Evolutionary conservation across 2,113 vertebrate genomes (phyloP).

Genomic region (Oryzias melastigma): DNA sequence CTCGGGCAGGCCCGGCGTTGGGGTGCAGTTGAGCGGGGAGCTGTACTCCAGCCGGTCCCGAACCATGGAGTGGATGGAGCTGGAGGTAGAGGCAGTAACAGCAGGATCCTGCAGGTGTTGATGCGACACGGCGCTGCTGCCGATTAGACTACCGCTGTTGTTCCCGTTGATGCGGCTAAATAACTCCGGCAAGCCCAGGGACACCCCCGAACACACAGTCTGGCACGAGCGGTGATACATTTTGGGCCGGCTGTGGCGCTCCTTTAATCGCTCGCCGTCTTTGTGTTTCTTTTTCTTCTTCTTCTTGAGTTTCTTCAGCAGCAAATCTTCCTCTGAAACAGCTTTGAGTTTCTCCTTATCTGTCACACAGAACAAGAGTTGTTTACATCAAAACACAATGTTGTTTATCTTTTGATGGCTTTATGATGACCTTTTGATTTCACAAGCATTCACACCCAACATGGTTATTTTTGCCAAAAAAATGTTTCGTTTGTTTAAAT

Average conservation of each 20-base stretch:
- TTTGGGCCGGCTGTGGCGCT: constrained; percentile 63
- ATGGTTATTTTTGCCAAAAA: not conserved
- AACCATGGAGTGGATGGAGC: constrained; percentile 49
- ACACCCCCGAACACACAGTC: constrained; percentile 65
- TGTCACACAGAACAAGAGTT: constrained; percentile 8
- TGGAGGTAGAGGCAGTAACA: constrained; percentile 23
- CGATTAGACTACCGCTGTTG: constrained; percentile 44
- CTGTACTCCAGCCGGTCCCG: constrained; percentile 58
- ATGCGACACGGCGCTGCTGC: constrained; percentile 9
- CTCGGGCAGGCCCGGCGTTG: constrained; percentile 29
- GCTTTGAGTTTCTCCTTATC: constrained; percentile 60
- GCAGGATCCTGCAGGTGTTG: constrained; percentile 51
- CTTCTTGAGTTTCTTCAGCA: constrained; percentile 72
- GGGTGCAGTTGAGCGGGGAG: constrained; percentile 56
- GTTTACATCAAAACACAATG: not conserved
- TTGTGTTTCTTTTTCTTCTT: constrained; percentile 79
- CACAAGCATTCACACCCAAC: not conserved
- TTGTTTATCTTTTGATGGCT: not conserved
- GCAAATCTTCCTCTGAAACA: constrained; percentile 63
- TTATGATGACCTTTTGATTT: not conserved
- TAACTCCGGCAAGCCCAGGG: constrained; percentile 58
- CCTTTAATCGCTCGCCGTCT: constrained; percentile 66
- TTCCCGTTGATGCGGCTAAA: constrained; percentile 64
- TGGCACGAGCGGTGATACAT: constrained; percentile 72
- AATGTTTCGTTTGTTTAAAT: too few species aligned